Evolutionary conservation across 1,140 invertebrate genomes (phyloP).

Genomic region (Geopemphigus sp.): DNA sequence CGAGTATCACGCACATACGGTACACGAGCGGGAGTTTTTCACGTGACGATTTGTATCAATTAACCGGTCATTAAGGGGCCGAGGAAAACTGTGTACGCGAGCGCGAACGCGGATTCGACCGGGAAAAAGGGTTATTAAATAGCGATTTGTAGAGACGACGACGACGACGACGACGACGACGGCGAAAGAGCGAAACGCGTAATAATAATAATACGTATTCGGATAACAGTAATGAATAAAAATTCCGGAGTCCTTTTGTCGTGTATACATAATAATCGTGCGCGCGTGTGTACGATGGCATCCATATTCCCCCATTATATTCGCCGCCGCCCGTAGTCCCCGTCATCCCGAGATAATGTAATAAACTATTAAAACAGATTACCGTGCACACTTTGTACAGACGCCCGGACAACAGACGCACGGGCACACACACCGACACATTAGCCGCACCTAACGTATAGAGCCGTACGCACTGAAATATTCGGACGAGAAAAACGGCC

Average conservation of each 20-base stretch:
- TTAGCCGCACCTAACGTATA: not conserved
- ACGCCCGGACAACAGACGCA: no score
- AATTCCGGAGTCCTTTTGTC: conserved; percentile 46
- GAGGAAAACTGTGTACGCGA: not conserved
- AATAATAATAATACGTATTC: conserved; percentile 18
- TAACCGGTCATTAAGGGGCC: conserved; percentile 36
- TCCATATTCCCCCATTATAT: conserved; percentile 26
- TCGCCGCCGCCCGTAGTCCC: not conserved
- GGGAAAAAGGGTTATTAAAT: conserved; percentile 46
- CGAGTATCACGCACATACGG: not conserved
- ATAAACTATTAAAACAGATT: conserved; percentile 48
- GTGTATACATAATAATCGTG: conserved; percentile 17
- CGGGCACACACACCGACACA: not conserved
- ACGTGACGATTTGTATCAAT: conserved; percentile 49
- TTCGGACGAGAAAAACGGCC: no score
- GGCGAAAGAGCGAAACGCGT: conserved; percentile 1
- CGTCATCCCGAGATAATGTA: not conserved
- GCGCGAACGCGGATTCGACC: not conserved
- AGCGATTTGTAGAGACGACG: conserved; percentile 31
- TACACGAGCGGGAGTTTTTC: not conserved
- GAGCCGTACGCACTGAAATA: not conserved
- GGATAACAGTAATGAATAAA: conserved; percentile 33
- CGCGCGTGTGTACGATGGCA: conserved; percentile 5
- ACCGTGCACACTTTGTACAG: conserved; percentile 36
- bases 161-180: not conserved